Conservation (phyloP, 2,797 vertebrate genomes). For the Cuniculus paca region DNA sequence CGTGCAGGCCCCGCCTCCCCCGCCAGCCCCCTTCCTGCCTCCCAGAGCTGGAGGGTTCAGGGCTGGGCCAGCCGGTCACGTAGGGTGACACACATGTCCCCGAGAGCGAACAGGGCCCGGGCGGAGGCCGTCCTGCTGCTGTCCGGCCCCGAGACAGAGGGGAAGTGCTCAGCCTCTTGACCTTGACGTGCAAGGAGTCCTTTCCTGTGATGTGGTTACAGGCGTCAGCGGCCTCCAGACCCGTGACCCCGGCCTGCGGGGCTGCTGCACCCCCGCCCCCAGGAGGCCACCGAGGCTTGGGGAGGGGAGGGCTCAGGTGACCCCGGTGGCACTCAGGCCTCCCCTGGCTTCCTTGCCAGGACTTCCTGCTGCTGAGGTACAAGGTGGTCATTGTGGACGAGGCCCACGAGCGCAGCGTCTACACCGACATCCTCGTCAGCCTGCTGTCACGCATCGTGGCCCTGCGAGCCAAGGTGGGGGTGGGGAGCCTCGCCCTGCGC, state of each 20-base stretch:
- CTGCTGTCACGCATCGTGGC: constrained; percentile 96
- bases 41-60: not conserved
- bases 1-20: not conserved
- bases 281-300: not conserved
- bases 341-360: constrained; percentile 84
- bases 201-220: accelerated
- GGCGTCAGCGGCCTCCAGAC: accelerated
- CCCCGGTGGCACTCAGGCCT: accelerated
- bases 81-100: not conserved
- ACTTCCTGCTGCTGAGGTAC: constrained; percentile 96
- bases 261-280: accelerated
- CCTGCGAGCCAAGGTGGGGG: constrained; percentile 93
- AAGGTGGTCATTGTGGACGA: constrained; percentile 96
- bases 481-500: too few species aligned
- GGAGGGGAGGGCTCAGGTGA: not conserved
- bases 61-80: accelerated
- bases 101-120: accelerated
- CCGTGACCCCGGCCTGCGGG: accelerated
- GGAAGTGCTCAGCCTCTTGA: not conserved
- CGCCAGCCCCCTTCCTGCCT: not conserved
- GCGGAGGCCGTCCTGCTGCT: not conserved
- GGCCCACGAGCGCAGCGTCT: constrained; percentile 97
- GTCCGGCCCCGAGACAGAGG: not conserved
- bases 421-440: constrained; percentile 97
- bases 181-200: not conserved